A percentile compares a stretch with the other conserved stretches of the same genome.
Conservation (phyloP, 2,888 invertebrate species). For the Pachydiplax longipennis region DNA sequence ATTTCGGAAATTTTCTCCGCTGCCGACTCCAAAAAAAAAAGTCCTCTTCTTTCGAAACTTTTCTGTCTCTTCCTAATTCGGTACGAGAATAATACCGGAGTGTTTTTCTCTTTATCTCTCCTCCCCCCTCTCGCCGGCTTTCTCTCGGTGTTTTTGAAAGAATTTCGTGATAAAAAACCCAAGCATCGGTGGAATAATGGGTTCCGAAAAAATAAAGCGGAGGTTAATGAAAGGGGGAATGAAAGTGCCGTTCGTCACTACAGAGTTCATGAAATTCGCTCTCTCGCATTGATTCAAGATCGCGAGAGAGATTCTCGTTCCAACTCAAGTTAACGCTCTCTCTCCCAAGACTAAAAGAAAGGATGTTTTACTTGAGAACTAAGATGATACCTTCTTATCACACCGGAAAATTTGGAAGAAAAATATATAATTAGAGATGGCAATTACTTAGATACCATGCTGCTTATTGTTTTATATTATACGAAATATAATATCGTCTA, state of each 20-base stretch:
- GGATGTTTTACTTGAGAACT: too few species aligned
- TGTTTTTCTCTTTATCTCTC: neutral
- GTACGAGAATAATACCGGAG: neutral
- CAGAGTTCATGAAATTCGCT: neutral
- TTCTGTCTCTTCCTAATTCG: neutral
- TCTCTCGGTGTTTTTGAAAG: neutral
- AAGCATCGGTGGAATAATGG: neutral
- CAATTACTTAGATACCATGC: too few species aligned
- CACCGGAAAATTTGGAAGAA: too few species aligned
- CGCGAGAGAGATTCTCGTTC: too few species aligned
- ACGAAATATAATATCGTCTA: too few species aligned
- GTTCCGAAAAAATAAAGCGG: neutral
- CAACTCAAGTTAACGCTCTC: too few species aligned
- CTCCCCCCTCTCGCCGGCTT: neutral
- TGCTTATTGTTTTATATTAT: too few species aligned
- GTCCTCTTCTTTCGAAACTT: neutral
- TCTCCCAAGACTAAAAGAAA: too few species aligned
- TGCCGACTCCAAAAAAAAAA: neutral
- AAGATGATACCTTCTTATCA: too few species aligned
- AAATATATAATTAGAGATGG: too few species aligned
- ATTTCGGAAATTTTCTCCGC: neutral
- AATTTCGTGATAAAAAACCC: neutral
- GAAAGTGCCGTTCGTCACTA: neutral
- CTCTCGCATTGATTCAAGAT: neutral
- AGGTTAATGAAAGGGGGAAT: neutral